These are phyloP conservation scores for Actias luna DNA, from an alignment of 2,888 invertebrate genomes.

Conservation along the genomic window DNA sequence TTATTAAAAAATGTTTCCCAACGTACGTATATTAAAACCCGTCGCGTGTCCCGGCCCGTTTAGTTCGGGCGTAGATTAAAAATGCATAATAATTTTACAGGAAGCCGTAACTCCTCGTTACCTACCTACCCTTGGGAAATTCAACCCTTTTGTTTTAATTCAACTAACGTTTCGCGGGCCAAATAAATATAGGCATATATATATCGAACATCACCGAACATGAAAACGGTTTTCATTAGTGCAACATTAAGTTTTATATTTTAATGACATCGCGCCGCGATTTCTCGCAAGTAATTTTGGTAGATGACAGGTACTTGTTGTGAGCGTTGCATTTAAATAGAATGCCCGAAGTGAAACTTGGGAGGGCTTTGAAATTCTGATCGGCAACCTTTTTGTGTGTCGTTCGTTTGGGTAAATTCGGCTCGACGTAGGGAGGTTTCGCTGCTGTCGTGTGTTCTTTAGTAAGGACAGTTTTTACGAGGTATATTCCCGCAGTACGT, in stretches of 20 bases:
- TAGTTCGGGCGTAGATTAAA: neutral
- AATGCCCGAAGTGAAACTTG: no score
- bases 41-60: neutral
- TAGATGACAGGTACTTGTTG: no score
- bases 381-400: no score
- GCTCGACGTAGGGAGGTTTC: no score
- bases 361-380: no score
- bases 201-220: neutral
- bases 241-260: neutral
- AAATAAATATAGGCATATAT: neutral
- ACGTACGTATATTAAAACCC: neutral
- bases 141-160: conserved; percentile 10
- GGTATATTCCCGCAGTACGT: no score
- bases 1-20: neutral
- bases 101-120: neutral
- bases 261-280: neutral
- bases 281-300: no score
- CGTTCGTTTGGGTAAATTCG: no score
- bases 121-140: conserved; percentile 6
- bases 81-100: conserved; percentile 3
- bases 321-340: no score
- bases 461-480: no score
- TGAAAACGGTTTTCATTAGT: neutral
- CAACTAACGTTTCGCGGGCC: neutral
- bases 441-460: no score